Evolutionary conservation across 2,888 invertebrate genomes (phyloP).

Genomic region (Protula sp.): DNA sequence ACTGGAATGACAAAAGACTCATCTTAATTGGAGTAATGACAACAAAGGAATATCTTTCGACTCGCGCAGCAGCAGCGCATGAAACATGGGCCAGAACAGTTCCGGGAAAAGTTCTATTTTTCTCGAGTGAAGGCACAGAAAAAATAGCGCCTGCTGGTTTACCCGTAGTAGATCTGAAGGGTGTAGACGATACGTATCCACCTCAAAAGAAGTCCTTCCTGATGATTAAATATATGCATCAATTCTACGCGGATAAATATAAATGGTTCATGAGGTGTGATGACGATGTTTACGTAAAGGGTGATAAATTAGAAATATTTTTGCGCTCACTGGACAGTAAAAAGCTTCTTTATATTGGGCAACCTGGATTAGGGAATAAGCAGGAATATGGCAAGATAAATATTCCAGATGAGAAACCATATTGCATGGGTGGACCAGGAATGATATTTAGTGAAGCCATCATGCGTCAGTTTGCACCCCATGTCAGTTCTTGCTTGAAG

Average conservation of each 20-base stretch:
- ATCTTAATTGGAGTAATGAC: too few relatives aligned
- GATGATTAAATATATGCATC: slow-evolving; percentile 70
- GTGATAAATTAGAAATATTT: slow-evolving; percentile 74
- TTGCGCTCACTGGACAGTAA: slow-evolving; percentile 82
- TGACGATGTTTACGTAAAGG: slow-evolving; percentile 92
- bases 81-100: too few relatives aligned
- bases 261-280: slow-evolving; percentile 98
- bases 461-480: slow-evolving; percentile 70
- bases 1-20: too few relatives aligned
- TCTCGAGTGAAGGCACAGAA: too few relatives aligned
- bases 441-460: slow-evolving; percentile 87
- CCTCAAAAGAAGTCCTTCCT: neutral
- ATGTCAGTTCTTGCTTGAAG: slow-evolving; percentile 83
- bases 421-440: too few relatives aligned
- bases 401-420: too few relatives aligned
- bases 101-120: too few relatives aligned
- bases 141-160: too few relatives aligned
- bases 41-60: too few relatives aligned
- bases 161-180: too few relatives aligned
- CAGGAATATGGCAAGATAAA: slow-evolving; percentile 83
- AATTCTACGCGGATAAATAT: slow-evolving; percentile 77
- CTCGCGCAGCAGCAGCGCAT: too few relatives aligned
- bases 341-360: slow-evolving; percentile 76
- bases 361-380: slow-evolving; percentile 32
- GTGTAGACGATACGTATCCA: too few relatives aligned